Evolutionary conservation across 1,140 invertebrate species (phyloP).

Genomic region (Acromyrmex echinatior): DNA sequence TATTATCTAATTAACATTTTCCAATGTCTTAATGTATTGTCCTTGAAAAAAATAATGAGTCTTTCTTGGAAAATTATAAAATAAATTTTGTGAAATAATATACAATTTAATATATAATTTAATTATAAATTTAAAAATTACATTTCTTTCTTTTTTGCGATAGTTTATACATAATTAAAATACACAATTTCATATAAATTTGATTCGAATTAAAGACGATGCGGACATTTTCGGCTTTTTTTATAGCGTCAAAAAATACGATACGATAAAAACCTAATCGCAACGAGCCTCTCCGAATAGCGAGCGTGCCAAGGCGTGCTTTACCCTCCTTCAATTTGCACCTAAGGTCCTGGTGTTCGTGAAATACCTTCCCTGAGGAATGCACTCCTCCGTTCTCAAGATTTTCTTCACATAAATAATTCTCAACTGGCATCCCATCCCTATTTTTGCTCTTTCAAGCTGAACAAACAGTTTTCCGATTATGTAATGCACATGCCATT

Average conservation of each 20-base stretch:
- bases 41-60: neutral
- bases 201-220: constrained; percentile 1
- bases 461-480: constrained; percentile 38
- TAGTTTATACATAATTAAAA: neutral
- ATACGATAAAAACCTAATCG: constrained; percentile 70
- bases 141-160: neutral
- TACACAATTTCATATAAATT: constrained; percentile 17
- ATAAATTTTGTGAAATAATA: neutral
- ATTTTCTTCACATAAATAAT: constrained; percentile 71
- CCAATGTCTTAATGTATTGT: neutral
- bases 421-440: constrained; percentile 61
- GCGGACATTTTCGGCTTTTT: neutral
- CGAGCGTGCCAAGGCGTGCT: constrained; percentile 56
- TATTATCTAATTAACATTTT: neutral
- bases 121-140: constrained; percentile 7
- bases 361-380: constrained; percentile 66
- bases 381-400: constrained; percentile 46
- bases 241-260: constrained; percentile 37
- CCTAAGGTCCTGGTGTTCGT: constrained; percentile 62
- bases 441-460: constrained; percentile 34
- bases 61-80: neutral
- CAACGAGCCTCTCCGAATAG: constrained; percentile 63
- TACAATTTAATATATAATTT: neutral
- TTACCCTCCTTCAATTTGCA: constrained; percentile 63
- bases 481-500: constrained; percentile 20